Evolutionary conservation across 2,113 vertebrate species (phyloP).

Genomic region (Scophthalmus maximus): DNA sequence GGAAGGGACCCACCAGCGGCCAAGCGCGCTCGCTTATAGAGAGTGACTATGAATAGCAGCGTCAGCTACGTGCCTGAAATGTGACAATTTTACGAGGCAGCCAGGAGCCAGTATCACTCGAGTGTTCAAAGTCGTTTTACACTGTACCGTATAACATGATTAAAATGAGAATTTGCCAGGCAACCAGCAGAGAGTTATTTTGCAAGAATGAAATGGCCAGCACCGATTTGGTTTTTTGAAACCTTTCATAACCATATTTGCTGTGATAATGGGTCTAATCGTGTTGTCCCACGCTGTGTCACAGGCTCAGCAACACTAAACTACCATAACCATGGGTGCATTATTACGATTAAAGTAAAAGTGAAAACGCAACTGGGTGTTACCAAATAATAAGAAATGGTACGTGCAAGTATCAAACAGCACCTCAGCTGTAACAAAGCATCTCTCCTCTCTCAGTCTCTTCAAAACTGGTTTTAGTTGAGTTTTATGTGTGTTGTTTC

Average conservation of each 20-base stretch:
- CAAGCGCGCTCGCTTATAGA: neutral
- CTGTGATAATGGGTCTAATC: too few relatives aligned
- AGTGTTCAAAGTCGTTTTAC: too few relatives aligned
- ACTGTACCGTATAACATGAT: too few relatives aligned
- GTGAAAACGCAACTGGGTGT: neutral
- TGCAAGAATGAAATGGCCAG: too few relatives aligned
- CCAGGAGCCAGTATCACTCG: too few relatives aligned
- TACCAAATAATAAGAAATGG: neutral
- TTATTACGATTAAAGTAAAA: too few relatives aligned
- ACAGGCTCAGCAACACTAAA: too few relatives aligned
- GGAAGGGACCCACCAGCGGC: slow-evolving; percentile 8
- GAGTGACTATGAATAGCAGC: neutral
- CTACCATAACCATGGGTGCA: too few relatives aligned
- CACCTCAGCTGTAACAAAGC: neutral
- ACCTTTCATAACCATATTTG: too few relatives aligned
- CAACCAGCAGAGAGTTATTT: too few relatives aligned
- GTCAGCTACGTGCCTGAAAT: neutral
- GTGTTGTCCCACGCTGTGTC: neutral
- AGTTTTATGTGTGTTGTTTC: neutral
- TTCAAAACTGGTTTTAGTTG: neutral
- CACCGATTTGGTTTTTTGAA: too few relatives aligned
- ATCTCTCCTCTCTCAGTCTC: neutral
- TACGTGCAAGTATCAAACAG: neutral
- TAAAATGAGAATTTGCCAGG: too few relatives aligned
- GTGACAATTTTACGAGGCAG: neutral